These are phyloP conservation scores for Drosophila sturtevanti DNA, from an alignment of 1,140 invertebrate genomes.

Conservation along the genomic window DNA sequence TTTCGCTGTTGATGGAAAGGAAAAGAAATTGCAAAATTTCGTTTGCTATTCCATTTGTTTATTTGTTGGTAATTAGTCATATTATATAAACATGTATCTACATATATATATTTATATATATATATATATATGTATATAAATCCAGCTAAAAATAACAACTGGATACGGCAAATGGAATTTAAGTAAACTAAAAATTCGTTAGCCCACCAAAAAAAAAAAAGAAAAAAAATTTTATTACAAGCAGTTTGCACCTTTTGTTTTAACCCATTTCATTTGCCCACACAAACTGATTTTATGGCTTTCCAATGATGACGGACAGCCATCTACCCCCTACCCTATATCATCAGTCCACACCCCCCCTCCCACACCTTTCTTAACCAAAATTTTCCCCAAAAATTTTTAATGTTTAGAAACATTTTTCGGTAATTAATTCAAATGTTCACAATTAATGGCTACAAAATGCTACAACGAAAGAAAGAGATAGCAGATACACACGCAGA, in stretches of 20 bases:
- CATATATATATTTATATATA: neutral
- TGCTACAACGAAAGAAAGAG: neutral
- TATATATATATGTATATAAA: neutral
- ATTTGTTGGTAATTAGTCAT: slow-evolving; percentile 6
- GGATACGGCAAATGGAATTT: slow-evolving; percentile 1
- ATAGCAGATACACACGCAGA: neutral
- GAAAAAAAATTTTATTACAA: slow-evolving; percentile 55
- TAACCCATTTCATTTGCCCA: slow-evolving; percentile 26
- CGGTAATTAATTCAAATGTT: slow-evolving; percentile 75
- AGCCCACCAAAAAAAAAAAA: neutral
- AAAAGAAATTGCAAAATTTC: slow-evolving; percentile 5
- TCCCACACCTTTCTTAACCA: neutral
- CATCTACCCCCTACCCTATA: neutral
- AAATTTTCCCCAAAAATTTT: slow-evolving; percentile 15
- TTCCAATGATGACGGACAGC: slow-evolving; percentile 56
- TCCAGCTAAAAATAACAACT: slow-evolving; percentile 8
- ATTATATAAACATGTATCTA: neutral
- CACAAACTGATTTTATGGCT: slow-evolving; percentile 58
- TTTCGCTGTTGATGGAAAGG: neutral
- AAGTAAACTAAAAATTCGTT: slow-evolving; percentile 8
- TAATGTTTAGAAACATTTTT: slow-evolving; percentile 63
- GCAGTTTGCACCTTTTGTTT: slow-evolving; percentile 65
- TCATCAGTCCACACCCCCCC: neutral
- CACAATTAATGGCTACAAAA: slow-evolving; percentile 62
- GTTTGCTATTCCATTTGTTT: slow-evolving; percentile 1